Evolutionary conservation across 2,888 invertebrate genomes (phyloP), one percentile per base, ranked within the genome.

Genomic region (Aphelenchoides bicaudatus): DNA sequence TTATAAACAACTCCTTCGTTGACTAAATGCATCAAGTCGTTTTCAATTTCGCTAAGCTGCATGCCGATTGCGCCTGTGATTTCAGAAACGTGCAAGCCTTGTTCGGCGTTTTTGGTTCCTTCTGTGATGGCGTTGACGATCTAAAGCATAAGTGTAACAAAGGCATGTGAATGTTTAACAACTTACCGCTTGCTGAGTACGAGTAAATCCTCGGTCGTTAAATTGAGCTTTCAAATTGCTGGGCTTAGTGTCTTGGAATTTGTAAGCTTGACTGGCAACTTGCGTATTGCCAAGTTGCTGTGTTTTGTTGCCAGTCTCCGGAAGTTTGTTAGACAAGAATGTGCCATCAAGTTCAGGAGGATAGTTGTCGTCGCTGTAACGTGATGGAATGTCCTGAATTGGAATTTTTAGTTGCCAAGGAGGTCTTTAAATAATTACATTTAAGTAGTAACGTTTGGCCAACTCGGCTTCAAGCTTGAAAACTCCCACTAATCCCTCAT

Each of bases 1-100:
- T 19, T 19, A 21, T 52, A 52, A 4, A 52, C 52, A 13, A 43
- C 19, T 10, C 52, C 52, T 3, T 52, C 52, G 52, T 52, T 53
- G 13, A 52, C 52, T 8, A 52, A 28, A 16, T 38, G 21, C 19
- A 23, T 21, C 19, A 52, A 8, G n/a, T 52, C 52, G 2, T 43
- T 21, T 21, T 38, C 52, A 28, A 49, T 29, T 23, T 27, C 31
- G 28, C 25, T n/a, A 23, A 25, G 29, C n/a, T 21, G n/a, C n/a
- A n/a, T 27, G 13, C 49, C 49, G 28, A 49, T 25, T 28, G 8
- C 13, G 13, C 16, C 27, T 52, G 46, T 52, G 52, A 52, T 52
- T 10, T 46, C 46, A 16, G 23, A 46, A 10, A 52, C 54, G 21
- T 53, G 46, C 3, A 38, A 13, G 21, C 52, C 52, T n/a, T 47